Evolutionary conservation across 2,888 invertebrate species (phyloP).

Genomic region (Eupeodes latifasciatus): DNA sequence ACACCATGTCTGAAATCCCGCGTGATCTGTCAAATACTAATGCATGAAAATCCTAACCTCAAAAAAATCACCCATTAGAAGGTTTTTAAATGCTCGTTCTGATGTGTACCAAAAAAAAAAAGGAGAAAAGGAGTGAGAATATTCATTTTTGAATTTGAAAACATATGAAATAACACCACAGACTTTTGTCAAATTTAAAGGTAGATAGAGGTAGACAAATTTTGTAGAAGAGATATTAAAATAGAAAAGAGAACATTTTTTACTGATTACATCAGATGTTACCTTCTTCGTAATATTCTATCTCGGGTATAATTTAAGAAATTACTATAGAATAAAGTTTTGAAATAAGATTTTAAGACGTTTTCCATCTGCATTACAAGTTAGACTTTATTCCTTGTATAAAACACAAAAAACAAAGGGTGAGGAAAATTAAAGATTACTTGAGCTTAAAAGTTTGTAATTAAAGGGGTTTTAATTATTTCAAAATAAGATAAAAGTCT

Average conservation of each 20-base stretch:
- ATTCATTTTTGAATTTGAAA: neutral
- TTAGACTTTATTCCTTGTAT: neutral
- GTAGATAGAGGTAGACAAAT: neutral
- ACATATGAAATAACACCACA: neutral
- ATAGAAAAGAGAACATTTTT: constrained; percentile 6
- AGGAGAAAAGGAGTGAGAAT: neutral
- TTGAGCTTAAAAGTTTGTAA: neutral
- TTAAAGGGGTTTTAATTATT: neutral
- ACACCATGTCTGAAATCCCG: too few species aligned
- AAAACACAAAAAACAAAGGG: neutral
- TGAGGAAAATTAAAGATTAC: neutral
- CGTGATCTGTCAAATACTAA: too few species aligned
- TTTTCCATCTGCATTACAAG: neutral
- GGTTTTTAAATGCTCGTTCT: constrained; percentile 31
- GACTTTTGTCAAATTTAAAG: constrained; percentile 2
- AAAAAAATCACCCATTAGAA: too few species aligned
- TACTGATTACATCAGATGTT: constrained; percentile 19
- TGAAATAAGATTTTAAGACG: neutral
- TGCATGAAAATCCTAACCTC: too few species aligned
- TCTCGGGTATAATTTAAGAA: constrained; percentile 4
- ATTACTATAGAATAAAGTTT: constrained; percentile 32
- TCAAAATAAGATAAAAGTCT: neutral
- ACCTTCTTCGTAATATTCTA: neutral
- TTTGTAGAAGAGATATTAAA: neutral
- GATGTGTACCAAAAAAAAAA: neutral